Percentiles rank a stretch among this genome's conserved stretches.
Evolutionary conservation across 2,113 vertebrate genomes (phyloP).

Genomic region (Hipposideros armiger): DNA sequence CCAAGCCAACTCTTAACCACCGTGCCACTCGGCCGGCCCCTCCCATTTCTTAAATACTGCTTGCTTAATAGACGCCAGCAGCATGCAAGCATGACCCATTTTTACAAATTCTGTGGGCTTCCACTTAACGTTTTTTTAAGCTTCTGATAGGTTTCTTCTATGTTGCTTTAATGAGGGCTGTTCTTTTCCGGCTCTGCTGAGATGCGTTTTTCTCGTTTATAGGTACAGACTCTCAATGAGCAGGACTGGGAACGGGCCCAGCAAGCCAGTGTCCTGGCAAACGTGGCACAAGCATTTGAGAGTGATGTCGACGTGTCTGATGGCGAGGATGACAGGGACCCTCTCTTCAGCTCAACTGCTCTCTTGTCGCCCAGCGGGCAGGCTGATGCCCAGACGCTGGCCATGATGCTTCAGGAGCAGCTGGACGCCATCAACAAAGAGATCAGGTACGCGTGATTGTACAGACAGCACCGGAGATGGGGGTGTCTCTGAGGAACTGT

Average conservation of each 20-base stretch:
- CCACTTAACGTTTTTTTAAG: accelerated
- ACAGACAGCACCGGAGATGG: accelerated
- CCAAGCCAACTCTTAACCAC: too few species aligned
- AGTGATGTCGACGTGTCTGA: conserved; percentile 96
- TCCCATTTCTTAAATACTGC: conserved; percentile 76
- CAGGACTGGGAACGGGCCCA: conserved; percentile 99
- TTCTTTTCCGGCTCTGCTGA: not conserved
- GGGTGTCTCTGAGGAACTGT: accelerated
- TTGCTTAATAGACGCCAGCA: conserved; percentile 85
- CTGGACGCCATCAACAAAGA: conserved; percentile 99
- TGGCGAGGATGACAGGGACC: conserved; percentile 94
- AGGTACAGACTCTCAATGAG: conserved; percentile 98
- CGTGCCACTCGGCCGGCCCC: too few species aligned
- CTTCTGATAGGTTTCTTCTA: accelerated
- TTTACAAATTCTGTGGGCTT: not conserved
- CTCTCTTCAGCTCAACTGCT: conserved; percentile 95
- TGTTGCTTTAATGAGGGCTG: accelerated
- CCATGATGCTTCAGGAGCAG: conserved; percentile 98
- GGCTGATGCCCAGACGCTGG: conserved; percentile 97
- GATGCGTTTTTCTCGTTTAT: not conserved
- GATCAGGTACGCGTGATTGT: conserved; percentile 90
- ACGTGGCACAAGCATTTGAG: conserved; percentile 97
- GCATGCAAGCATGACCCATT: conserved; percentile 84
- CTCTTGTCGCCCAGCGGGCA: conserved; percentile 96
- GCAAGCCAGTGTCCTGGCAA: conserved; percentile 97